Evolutionary conservation across 2,113 vertebrate genomes (phyloP).

Genomic region (Sorex fumeus): DNA sequence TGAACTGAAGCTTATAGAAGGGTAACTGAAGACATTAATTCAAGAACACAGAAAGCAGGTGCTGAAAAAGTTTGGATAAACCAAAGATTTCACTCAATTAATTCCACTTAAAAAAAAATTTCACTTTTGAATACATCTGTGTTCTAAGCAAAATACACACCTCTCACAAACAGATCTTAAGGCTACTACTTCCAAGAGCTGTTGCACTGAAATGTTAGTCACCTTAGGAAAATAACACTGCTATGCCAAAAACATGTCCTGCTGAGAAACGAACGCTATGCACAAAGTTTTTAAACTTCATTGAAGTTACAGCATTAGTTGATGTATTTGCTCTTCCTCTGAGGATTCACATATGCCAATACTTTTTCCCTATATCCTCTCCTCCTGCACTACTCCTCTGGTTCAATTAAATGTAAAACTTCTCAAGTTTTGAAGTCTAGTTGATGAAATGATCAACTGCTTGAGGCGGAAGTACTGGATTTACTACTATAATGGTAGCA

Average conservation of each 20-base stretch:
- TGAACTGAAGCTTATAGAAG: not conserved
- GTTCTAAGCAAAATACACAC: not conserved
- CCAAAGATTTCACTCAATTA: not conserved
- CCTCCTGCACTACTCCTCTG: too few species aligned
- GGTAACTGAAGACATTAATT: not conserved
- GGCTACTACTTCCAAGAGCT: not conserved
- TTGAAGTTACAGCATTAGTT: not conserved
- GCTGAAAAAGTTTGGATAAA: not conserved
- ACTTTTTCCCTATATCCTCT: not conserved
- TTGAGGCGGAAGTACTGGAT: too few species aligned
- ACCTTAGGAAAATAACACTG: not conserved
- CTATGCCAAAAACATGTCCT: not conserved
- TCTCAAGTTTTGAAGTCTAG: too few species aligned
- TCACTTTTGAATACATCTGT: not conserved
- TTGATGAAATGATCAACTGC: too few species aligned
- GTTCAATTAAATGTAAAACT: too few species aligned
- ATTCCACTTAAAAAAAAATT: conserved; percentile 55
- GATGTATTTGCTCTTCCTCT: too few species aligned
- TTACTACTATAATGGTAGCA: too few species aligned
- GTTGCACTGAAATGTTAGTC: not conserved
- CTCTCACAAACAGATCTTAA: conserved; percentile 20
- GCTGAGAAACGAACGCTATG: not conserved
- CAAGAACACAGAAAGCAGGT: not conserved
- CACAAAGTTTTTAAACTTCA: not conserved
- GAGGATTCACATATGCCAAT: too few species aligned